Evolutionary conservation across 2,888 invertebrate genomes (phyloP).

Genomic region (Netelia virgata): DNA sequence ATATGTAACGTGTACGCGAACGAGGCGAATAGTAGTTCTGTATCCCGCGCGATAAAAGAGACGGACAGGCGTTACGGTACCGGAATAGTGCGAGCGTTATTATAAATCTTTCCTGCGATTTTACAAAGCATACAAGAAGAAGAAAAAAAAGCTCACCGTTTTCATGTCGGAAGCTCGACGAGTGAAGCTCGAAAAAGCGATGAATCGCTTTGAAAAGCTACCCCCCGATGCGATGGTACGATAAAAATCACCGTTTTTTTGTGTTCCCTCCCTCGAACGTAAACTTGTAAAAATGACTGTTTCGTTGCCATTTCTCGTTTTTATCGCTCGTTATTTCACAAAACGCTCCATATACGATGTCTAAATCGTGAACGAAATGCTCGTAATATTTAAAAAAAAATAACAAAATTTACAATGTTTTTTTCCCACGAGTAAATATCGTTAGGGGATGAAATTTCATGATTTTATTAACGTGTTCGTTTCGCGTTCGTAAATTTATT

Average conservation of each 20-base stretch:
- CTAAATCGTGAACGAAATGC: not conserved
- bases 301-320: not conserved
- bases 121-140: not conserved
- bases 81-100: constrained; percentile 31
- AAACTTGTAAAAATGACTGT: not conserved
- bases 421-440: too few species aligned
- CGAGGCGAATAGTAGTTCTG: constrained; percentile 22
- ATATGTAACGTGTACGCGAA: not conserved
- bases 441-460: too few species aligned
- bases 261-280: not conserved
- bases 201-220: constrained; percentile 12
- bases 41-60: constrained; percentile 26
- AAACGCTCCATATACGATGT: not conserved
- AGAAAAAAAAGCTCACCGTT: not conserved
- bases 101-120: constrained; percentile 48
- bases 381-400: too few species aligned
- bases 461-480: too few species aligned
- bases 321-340: not conserved
- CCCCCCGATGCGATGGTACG: not conserved
- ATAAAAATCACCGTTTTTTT: not conserved
- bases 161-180: constrained; percentile 14
- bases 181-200: constrained; percentile 23
- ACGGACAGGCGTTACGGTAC: constrained; percentile 26
- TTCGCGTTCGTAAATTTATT: too few species aligned
- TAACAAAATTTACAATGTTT: too few species aligned